Evolutionary conservation across 2,888 invertebrate species (phyloP), one percentile per base, ranked within the genome.

Genomic region (Hydrotaea diabolus): DNA sequence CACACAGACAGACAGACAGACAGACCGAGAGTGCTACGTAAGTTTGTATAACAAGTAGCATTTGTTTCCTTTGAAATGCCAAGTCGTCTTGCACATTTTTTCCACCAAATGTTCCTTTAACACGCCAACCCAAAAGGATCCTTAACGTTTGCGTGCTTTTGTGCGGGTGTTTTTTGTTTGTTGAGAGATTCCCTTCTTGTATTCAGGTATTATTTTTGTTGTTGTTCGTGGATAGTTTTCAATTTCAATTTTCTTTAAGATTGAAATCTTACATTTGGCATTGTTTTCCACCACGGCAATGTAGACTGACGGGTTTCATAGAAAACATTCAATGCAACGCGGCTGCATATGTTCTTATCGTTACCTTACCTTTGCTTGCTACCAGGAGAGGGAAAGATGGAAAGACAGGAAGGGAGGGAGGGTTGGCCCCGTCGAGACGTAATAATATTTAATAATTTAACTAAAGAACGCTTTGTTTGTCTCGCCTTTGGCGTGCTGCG

Each of bases 371-470:
- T n/a, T n/a, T n/a, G n/a, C n/a, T n/a, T n/a, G n/a, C n/a, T n/a
- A n/a, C n/a, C n/a, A n/a, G n/a, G n/a, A n/a, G n/a, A n/a, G n/a
- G n/a, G n/a, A n/a, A n/a, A n/a, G n/a, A n/a, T n/a, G n/a, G n/a
- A n/a, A n/a, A 49, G 49, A n/a, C n/a, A n/a, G n/a, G 1, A n/a
- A 49, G 49, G n/a, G 0, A 7, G 15, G 8, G 15, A 2, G 49
- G n/a, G 49, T 13, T 15, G n/a, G 2, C 17, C 9, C 64, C 39
- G 64, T n/a, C 64, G 64, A 64, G 64, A 64, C 64, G 19, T 64
- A 36, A 64, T 64, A 64, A 39, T 64, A 36, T 64, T 64, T 64
- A 64, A 64, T 64, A 64, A 64, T 39, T 64, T 64, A 39, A 39
- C 39, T 5, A 17, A 26, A 26, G 15, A 64, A 39, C 17, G n/a